phyloP scores from a whole-genome alignment of 2,888 invertebrate genomes.

The Aromia moschata region DNA sequence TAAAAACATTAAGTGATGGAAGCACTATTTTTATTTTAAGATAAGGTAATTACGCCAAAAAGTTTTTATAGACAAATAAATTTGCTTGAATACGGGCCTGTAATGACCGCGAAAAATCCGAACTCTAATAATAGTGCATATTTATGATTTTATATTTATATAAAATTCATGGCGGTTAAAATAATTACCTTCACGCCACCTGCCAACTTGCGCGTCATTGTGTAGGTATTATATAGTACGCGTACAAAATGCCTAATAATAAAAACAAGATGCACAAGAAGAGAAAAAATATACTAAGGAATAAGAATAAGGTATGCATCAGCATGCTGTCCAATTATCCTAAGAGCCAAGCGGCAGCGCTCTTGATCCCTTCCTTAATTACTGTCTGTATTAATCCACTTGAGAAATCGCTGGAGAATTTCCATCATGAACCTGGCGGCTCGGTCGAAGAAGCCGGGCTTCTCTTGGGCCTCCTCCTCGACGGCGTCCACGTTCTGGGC shows the following conservation, averaged over 20 bases:
- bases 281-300: neutral
- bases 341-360: slow-evolving; percentile 29
- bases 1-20: no score
- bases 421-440: slow-evolving; percentile 62
- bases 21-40: no score
- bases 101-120: no score
- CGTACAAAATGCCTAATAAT: neutral
- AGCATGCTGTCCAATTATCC: neutral
- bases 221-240: neutral
- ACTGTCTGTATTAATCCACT: slow-evolving; percentile 61
- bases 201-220: neutral
- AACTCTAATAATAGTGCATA: no score
- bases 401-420: slow-evolving; percentile 62
- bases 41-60: no score
- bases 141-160: no score
- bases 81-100: no score
- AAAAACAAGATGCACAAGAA: neutral
- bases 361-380: slow-evolving; percentile 42
- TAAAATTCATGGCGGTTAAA: no score
- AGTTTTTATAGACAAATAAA: no score
- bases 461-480: slow-evolving; percentile 31
- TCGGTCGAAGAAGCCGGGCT: slow-evolving; percentile 58
- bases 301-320: neutral
- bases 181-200: no score
- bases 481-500: slow-evolving; percentile 32